Base-by-base conservation (phyloP, 2,888 invertebrate species). In the Bibio marci region DNA sequence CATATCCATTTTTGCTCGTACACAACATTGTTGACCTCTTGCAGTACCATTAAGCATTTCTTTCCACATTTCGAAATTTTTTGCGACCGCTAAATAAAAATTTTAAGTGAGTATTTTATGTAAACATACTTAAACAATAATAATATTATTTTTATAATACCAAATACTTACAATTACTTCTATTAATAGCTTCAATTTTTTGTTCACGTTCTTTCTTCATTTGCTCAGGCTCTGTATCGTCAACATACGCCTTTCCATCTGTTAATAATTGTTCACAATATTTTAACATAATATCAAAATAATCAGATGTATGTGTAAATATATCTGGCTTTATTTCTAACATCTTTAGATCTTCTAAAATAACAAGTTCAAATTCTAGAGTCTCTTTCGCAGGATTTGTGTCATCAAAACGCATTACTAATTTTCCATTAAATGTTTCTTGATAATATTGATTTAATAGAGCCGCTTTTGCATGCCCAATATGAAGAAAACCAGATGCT, bases 351-450 rank as follows among this genome's bases (percentile, higher is more conserved):
- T 99, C 98, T 57, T 91, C 86, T 39, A 95, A 62, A 52, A 99
- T 99, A 0, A 91, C 94, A 69, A 94, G 77, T 58, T 98, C 98
- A 65, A 92, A 99, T 48, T 97, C 87, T 1, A 80, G 82, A 51
- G 91, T 88, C 57, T 98, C 98, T 57, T 98, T 98, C 12, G 94
- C 97, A 4, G 98, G 98, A 65, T 99, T 99, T 5, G 98, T 99
- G 58, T 99, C 98, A 63, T 99, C 98, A 59, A 99, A 99, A 47
- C 98, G 73, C 92, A 99, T 91, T 44, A 99, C 83, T 1, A 98
- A 71, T 56, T 82, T 83, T 0, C 98, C 98, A 52, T 95, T 66
- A 61, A 94, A 98, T 2, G 77, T 71, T 51, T 80, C 73, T 47
- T 92, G 90, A 55, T 99, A 99, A 64, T 97, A 88, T 58, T 97